phyloP scores from a whole-genome alignment of 2,888 invertebrate genomes.

The Eupithecia vulgata region DNA sequence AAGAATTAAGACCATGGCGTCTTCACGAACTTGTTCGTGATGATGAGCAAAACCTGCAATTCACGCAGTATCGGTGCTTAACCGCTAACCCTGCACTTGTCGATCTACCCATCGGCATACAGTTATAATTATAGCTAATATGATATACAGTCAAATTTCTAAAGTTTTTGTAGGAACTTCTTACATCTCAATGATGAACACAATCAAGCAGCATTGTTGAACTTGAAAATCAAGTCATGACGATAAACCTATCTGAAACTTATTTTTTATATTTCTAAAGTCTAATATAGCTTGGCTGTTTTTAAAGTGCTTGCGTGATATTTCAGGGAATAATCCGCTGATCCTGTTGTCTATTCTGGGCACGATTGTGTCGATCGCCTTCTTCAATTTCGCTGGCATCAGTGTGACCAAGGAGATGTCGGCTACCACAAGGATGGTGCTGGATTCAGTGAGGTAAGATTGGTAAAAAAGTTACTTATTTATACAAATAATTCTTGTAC shows the following conservation, averaged over 20 bases:
- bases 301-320: neutral
- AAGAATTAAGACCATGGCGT: neutral
- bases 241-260: conserved; percentile 17
- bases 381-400: conserved; percentile 96
- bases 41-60: neutral
- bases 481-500: too few species aligned
- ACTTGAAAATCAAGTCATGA: conserved; percentile 31
- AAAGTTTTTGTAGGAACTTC: neutral
- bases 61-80: neutral
- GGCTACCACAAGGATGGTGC: conserved; percentile 95
- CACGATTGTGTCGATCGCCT: conserved; percentile 93
- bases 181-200: conserved; percentile 25
- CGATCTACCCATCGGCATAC: neutral
- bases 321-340: conserved; percentile 70
- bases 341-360: conserved; percentile 82
- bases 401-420: conserved; percentile 97
- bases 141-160: neutral
- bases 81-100: neutral
- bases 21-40: neutral
- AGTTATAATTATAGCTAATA: neutral
- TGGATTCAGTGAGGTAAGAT: conserved; percentile 88
- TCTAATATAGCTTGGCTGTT: neutral
- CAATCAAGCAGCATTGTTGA: conserved; percentile 37
- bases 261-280: neutral
- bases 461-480: neutral